Percentiles rank a stretch among this genome's conserved stretches.
These are phyloP conservation scores for Coregonus clupeaformis DNA, from an alignment of 2,113 vertebrate species.

Conservation along the genomic window DNA sequence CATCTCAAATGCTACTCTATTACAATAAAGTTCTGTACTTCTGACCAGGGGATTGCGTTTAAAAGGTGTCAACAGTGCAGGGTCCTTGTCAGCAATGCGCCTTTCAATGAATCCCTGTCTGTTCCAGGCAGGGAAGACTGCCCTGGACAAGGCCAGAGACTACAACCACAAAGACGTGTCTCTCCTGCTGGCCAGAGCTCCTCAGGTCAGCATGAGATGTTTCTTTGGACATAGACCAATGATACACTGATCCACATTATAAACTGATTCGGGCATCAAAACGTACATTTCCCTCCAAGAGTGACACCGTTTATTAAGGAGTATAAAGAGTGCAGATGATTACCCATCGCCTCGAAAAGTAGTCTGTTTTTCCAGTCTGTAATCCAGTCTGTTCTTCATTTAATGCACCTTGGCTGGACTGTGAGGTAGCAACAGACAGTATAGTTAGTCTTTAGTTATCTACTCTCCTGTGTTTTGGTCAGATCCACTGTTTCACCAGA, in stretches of 20 bases:
- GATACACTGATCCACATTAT: neutral
- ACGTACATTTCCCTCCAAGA: neutral
- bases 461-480: conserved; percentile 5
- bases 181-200: conserved; percentile 82
- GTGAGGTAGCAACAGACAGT: neutral
- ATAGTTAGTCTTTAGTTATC: neutral
- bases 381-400: neutral
- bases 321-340: no score
- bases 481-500: conserved; percentile 82
- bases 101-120: neutral
- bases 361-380: neutral
- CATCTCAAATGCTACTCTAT: neutral
- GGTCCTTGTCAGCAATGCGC: neutral
- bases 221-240: neutral
- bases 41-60: neutral
- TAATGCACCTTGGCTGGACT: neutral
- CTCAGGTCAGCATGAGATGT: conserved; percentile 75
- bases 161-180: conserved; percentile 84
- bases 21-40: neutral
- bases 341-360: no score
- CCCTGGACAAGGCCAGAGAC: conserved; percentile 84
- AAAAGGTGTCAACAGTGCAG: neutral
- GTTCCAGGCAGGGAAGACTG: conserved; percentile 83
- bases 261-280: no score
- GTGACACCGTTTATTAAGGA: no score